Conservation (phyloP, 2,888 invertebrate genomes). For the Volucella inflata region DNA sequence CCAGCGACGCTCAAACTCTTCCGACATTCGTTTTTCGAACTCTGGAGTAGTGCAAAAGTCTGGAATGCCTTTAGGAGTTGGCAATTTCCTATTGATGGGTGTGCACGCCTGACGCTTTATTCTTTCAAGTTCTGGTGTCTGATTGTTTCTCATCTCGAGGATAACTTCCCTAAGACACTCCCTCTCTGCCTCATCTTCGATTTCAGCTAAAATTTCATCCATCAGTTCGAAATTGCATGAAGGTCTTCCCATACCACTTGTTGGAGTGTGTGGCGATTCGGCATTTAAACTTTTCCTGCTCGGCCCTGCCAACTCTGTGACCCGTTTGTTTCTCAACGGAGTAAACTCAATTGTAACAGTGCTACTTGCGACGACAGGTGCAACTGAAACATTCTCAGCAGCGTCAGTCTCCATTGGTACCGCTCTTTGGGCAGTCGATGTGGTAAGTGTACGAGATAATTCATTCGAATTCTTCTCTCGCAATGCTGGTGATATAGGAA, state of each 20-base stretch:
- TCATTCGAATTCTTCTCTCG: conserved; percentile 76
- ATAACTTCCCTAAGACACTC: conserved; percentile 81
- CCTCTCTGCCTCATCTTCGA: conserved; percentile 80
- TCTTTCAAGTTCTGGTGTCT: conserved; percentile 82
- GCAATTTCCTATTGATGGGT: conserved; percentile 80
- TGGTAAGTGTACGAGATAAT: conserved; percentile 27
- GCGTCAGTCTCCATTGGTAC: conserved; percentile 73
- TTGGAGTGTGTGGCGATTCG: conserved; percentile 82
- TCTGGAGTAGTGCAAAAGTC: conserved; percentile 82
- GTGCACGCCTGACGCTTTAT: conserved; percentile 81
- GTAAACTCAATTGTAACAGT: conserved; percentile 77
- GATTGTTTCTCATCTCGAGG: conserved; percentile 81
- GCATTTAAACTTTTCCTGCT: conserved; percentile 71
- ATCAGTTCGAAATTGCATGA: conserved; percentile 78
- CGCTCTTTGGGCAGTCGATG: conserved; percentile 17
- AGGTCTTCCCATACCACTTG: conserved; percentile 76
- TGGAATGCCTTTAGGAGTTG: conserved; percentile 80
- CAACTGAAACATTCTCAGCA: conserved; percentile 68
- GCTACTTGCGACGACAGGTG: neutral
- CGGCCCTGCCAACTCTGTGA: conserved; percentile 80
- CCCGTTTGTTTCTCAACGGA: conserved; percentile 81
- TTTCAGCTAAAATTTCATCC: conserved; percentile 79
- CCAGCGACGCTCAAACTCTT: conserved; percentile 82
- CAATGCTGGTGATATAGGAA: conserved; percentile 79
- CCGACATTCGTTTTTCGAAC: conserved; percentile 82